Base-by-base conservation (phyloP, 2,888 invertebrate species). In the Eudasyphora cyanicolor region DNA sequence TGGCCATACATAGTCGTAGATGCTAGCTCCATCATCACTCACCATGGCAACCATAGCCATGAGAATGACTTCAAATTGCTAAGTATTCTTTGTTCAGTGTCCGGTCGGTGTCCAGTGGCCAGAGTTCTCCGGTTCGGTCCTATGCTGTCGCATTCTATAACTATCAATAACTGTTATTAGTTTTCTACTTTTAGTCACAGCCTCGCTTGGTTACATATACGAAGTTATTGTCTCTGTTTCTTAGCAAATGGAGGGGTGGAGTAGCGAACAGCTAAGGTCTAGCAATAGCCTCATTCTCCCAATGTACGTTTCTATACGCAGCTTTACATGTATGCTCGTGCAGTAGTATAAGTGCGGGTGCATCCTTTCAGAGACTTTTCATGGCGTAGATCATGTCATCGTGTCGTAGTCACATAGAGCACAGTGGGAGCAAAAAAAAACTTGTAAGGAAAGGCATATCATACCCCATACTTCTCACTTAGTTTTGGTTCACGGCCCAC, bases 121-220 rank as follows among this genome's bases (percentile, higher is more conserved):
- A 14, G n/a, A n/a, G 45, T 0, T 45, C 29, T n/a, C n/a, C n/a
- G 38, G 67, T n/a, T 10, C n/a, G 38, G 67, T 67, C 67, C 67
- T 21, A 14, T 67, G 19, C 42, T 29, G 64, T 64, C 7, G 38
- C n/a, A 12, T 64, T 64, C 64, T 67, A 67, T 67, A 67, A 67
- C 35, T 51, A 76, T 64, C 64, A 76, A 64, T 64, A 49, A 64
- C 75, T 64, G 32, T 51, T 75, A 64, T 75, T 75, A 62, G 64
- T 64, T 45, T 75, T 75, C 49, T 64, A 62, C 45, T 62, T 75
- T 49, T 49, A 49, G 62, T 49, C 17, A 19, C 49, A 12, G 27
- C 32, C 10, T n/a, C 38, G 57, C 6, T 19, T 10, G 24, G 27
- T 29, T 32, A 60, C 60, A 29, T 42, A 42, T 19, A 42, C 67